phyloP scores from a whole-genome alignment of 35 echinoderm and acorn worm species.

The Ophiothrix spiculata region DNA sequence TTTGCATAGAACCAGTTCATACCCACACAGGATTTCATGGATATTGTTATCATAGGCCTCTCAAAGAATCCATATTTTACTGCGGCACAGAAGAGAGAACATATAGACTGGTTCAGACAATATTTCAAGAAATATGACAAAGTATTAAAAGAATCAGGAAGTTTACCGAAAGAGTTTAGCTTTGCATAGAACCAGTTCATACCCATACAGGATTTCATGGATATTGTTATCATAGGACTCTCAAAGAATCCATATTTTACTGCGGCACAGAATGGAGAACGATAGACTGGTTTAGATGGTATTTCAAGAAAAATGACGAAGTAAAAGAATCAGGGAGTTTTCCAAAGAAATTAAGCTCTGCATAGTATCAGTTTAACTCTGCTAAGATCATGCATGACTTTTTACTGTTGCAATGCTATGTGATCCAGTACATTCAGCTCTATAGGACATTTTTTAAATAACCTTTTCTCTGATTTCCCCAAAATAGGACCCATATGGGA shows the following conservation, averaged over 20 bases:
- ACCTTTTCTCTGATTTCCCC: no score
- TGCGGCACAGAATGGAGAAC: constrained; percentile 81
- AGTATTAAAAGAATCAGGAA: constrained; percentile 35
- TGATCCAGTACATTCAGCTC: no score
- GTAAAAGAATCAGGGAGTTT: no score
- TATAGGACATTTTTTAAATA: no score
- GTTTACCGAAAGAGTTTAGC: not conserved
- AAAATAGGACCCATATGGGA: no score
- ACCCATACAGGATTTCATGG: constrained; percentile 84
- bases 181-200: not conserved
- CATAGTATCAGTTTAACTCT: no score
- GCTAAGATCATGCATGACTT: no score
- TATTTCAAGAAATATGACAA: constrained; percentile 79
- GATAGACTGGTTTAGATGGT: constrained; percentile 79
- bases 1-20: not conserved
- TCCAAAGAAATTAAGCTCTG: no score
- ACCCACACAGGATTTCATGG: constrained; percentile 86
- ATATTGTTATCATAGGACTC: constrained; percentile 79
- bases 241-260: constrained; percentile 86
- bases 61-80: constrained; percentile 87
- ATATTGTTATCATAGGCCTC: constrained; percentile 76
- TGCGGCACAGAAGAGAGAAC: constrained; percentile 83
- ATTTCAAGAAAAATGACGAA: constrained; percentile 71
- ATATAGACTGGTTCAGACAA: constrained; percentile 79
- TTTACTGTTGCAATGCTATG: no score